Base-by-base conservation (phyloP, 2,113 vertebrate species). In the Podocnemis expansa region DNA sequence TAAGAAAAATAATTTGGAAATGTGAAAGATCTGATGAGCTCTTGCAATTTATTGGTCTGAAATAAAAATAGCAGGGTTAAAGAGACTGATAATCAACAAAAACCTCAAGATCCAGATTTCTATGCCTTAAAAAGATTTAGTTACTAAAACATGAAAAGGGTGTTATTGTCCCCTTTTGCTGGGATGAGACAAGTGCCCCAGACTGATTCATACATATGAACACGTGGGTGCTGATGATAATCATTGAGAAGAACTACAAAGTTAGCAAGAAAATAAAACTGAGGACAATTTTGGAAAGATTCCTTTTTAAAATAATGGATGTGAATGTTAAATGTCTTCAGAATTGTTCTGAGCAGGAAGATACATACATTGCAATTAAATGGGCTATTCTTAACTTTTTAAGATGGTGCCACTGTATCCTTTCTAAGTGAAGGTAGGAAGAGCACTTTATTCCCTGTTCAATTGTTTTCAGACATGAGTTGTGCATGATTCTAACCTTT, bases 351-450 rank as follows among this genome's bases (percentile, higher is more conserved):
- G 75, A 92, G 47, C 29, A 29, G 60, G 85, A 80, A 73, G 78
- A 92, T 79, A 84, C 78, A 91, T 91, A 79, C 70, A 82, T 51
- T 47, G 85, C 86, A 92, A 92, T 92, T 88, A 85, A 56, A 92
- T 92, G 86, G 88, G 86, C 67, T 81, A 51, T 91, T 83, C 63
- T 84, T 92, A 60, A 67, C 91, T 63, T 84, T 92, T 85, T 84
- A 84, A 73, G 52, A 63, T 58, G 54, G 55, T 88, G 60, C 76
- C 84, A 76, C 14, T n/a, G 29, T 79, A 51, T 29, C 79, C 82
- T 82, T 88, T 49, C 31, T 84, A 84, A 88, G 81, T 45, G 47
- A 88, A 84, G n/a, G 76, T 51, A 88, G 43, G 58, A 79, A 88
- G 80, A 92, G 55, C 41, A 70, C 86, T 84, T 84, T 45, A 83